phyloP scores from a whole-genome alignment of 2,888 invertebrate genomes.

The Lypha dubia region DNA sequence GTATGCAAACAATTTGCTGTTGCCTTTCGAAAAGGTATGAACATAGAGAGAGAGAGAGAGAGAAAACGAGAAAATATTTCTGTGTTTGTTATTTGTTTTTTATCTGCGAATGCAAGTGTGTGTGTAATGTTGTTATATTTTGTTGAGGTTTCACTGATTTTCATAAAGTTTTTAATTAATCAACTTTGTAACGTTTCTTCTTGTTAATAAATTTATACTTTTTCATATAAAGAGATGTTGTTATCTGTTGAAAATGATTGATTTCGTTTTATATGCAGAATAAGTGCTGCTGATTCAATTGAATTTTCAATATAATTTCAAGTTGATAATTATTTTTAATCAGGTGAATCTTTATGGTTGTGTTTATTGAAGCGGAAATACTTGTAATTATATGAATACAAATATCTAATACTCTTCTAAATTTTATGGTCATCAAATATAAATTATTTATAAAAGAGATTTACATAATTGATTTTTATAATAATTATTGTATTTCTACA shows the following conservation, averaged over 20 bases:
- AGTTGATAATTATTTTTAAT: slow-evolving; percentile 13
- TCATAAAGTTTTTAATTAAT: slow-evolving; percentile 29
- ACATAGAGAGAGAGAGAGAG: background rate
- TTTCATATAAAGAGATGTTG: background rate
- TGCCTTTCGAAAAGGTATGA: background rate
- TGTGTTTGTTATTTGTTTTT: background rate
- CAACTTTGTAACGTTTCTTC: slow-evolving; percentile 6
- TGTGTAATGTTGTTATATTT: background rate
- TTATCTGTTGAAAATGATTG: background rate
- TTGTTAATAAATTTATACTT: background rate
- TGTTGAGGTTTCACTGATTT: slow-evolving; percentile 26
- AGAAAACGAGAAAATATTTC: background rate
- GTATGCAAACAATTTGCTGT: slow-evolving; percentile 11
- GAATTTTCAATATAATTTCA: background rate
- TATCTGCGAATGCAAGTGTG: background rate
- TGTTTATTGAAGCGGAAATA: background rate
- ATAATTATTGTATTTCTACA: no score
- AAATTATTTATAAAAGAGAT: background rate
- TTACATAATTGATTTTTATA: no score
- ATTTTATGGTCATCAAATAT: background rate
- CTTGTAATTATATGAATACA: background rate
- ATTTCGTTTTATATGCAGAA: background rate
- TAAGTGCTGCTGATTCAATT: slow-evolving; percentile 5
- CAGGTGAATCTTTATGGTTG: background rate
- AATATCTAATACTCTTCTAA: background rate